Base-by-base conservation (phyloP, 1,140 invertebrate species). In the Brachionus rubens region DNA sequence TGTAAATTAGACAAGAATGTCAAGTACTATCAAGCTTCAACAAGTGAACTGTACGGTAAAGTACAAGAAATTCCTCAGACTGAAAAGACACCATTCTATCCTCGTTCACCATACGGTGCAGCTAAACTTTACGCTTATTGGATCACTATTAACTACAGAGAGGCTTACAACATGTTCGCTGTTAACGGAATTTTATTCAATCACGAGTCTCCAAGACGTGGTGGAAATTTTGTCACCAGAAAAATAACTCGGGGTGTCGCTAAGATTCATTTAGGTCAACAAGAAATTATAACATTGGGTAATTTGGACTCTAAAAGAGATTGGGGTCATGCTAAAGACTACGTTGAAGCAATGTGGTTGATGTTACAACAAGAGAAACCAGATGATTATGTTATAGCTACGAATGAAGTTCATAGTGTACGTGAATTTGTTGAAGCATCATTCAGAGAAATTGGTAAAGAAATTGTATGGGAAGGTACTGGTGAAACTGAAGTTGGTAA, bases 331-430 rank as follows among this genome's bases (percentile, higher is more conserved):
- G 97, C 97, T 0, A 93, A 90, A 84, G 96, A 99, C 86, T 99
- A 98, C 86, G 93, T 99, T 30, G 92, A 98, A 91, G 96, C 95
- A 10, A 99, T 99, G 97, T 99, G 96, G 96, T 83, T 96, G 81
- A 99, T 99, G 92, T 86, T 99, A n/a, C 97, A 99, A 83, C 91
- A 92, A 82, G 89, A 94, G 0, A 84, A 86, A 48, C 91, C 96
- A 0, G 91, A 98, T 56, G 96, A 99, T 86, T 99, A 91, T 87
- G 96, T 99, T 1, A 94, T 99, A 79, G 93, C 96, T 1, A 98
- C 94, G 3, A 94, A 94, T 16, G 91, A 96, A 85, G 89, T 90
- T 5, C 94, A 96, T 83, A 97, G 92, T 84, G 96, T 99, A 0
- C 87, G 92, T 43, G 93, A 99, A 86, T 99, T 99, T 88, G 93